Evolutionary conservation across 2,797 vertebrate species (phyloP).

Genomic region (Phataginus tetradactyla): DNA sequence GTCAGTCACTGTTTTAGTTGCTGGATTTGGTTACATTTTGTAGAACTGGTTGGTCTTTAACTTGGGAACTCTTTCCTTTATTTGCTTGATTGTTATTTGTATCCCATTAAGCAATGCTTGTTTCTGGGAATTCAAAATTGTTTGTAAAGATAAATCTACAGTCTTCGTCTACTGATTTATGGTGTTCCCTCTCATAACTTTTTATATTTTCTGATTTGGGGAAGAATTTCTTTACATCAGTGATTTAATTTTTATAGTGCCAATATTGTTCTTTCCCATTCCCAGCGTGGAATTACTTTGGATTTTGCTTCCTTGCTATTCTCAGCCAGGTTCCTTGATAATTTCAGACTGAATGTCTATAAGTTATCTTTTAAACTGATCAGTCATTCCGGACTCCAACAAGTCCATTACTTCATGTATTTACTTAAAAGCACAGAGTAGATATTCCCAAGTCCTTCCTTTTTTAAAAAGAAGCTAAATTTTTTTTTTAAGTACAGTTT

Average conservation of each 20-base stretch:
- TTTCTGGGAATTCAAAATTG: background rate
- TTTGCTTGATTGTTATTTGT: constrained; percentile 25
- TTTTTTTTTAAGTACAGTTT: background rate
- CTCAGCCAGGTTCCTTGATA: background rate
- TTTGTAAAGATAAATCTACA: background rate
- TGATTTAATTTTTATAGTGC: constrained; percentile 21
- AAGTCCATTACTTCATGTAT: background rate
- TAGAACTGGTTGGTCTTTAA: background rate
- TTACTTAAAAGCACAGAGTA: constrained; percentile 9
- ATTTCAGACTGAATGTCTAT: background rate
- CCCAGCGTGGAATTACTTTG: background rate
- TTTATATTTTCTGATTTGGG: background rate
- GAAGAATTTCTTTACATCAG: background rate
- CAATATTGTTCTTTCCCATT: background rate
- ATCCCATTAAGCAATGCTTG: background rate
- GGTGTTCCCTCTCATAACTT: background rate
- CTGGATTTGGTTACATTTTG: background rate
- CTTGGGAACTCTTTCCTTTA: background rate
- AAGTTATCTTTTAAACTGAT: background rate
- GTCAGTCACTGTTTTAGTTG: background rate
- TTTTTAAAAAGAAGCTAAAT: background rate
- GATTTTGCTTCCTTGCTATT: background rate
- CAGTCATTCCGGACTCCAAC: background rate
- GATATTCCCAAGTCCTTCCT: background rate
- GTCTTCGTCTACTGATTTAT: background rate